Percentiles rank a stretch among this genome's conserved stretches.
Evolutionary conservation across 2,113 vertebrate species (phyloP).

Genomic region (Myrmophylax atrothorax): DNA sequence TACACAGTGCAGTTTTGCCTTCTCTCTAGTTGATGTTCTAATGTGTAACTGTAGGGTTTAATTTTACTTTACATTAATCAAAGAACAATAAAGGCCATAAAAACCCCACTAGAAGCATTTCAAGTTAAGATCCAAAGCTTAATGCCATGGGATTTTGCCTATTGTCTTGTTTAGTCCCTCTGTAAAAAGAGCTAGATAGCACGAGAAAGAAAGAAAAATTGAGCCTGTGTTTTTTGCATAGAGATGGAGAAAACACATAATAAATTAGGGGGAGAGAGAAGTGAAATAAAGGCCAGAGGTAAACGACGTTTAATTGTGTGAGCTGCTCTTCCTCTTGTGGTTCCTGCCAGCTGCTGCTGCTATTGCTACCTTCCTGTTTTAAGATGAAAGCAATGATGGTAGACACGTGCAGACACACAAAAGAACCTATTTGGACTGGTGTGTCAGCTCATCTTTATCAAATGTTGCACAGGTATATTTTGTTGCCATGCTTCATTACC

Average conservation of each 20-base stretch:
- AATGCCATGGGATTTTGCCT: slow-evolving; percentile 69
- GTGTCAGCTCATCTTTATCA: slow-evolving; percentile 99
- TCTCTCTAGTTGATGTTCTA: slow-evolving; percentile 56
- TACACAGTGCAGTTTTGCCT: neutral
- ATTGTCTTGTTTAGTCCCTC: slow-evolving; percentile 71
- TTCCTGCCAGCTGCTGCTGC: slow-evolving; percentile 87
- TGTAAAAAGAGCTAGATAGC: slow-evolving; percentile 75
- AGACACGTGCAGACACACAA: slow-evolving; percentile 91
- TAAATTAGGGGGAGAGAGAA: slow-evolving; percentile 82
- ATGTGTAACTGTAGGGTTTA: slow-evolving; percentile 74
- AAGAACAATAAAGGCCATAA: slow-evolving; percentile 73
- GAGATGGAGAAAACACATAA: slow-evolving; percentile 77
- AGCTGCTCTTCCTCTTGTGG: slow-evolving; percentile 83
- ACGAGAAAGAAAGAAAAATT: slow-evolving; percentile 88
- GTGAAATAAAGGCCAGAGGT: slow-evolving; percentile 87
- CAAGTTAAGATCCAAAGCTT: slow-evolving; percentile 66
- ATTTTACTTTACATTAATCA: slow-evolving; percentile 81
- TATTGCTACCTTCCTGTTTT: slow-evolving; percentile 78
- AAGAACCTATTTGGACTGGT: slow-evolving; percentile 98
- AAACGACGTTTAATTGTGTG: slow-evolving; percentile 85
- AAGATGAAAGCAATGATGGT: slow-evolving; percentile 87
- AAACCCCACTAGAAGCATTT: slow-evolving; percentile 68
- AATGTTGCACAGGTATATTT: slow-evolving; percentile 99
- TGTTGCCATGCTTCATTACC: slow-evolving; percentile 98
- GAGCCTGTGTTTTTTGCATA: slow-evolving; percentile 80